These are phyloP conservation scores for Porphyrio hochstetteri DNA, from an alignment of 2,113 vertebrate species.

Conservation along the genomic window DNA sequence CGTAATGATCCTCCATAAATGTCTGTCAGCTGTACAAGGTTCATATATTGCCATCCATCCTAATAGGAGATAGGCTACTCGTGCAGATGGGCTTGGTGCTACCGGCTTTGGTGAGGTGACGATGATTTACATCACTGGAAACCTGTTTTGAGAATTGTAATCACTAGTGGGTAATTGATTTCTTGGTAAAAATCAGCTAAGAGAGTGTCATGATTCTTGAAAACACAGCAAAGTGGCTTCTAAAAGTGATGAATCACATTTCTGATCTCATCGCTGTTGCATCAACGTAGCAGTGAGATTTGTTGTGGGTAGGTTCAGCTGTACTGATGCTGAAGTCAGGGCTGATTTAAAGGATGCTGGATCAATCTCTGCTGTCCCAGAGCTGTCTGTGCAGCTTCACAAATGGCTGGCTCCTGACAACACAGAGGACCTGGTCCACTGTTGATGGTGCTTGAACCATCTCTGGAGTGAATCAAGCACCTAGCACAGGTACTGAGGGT, in stretches of 20 bases:
- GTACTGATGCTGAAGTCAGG: background rate
- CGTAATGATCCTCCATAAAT: constrained; percentile 1
- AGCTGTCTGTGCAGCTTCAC: background rate
- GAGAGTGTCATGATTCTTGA: background rate
- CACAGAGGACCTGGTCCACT: background rate
- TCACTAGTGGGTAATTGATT: constrained; percentile 4
- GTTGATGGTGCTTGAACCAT: accelerated
- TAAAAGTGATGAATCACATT: background rate
- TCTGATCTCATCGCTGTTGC: background rate
- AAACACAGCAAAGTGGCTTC: background rate
- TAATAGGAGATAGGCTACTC: background rate
- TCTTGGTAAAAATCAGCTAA: background rate
- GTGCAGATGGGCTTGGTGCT: background rate
- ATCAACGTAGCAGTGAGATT: background rate
- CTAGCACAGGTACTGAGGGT: background rate
- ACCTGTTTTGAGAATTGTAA: background rate
- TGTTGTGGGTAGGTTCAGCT: background rate
- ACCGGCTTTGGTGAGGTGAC: background rate
- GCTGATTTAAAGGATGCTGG: background rate
- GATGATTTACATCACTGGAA: background rate
- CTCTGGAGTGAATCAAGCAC: background rate
- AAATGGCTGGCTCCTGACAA: background rate
- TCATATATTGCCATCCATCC: background rate
- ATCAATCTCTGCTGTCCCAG: background rate
- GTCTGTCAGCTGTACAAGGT: background rate